These are phyloP conservation scores for Aphidoletes aphidimyza DNA, from an alignment of 2,888 invertebrate species.

Conservation along the genomic window DNA sequence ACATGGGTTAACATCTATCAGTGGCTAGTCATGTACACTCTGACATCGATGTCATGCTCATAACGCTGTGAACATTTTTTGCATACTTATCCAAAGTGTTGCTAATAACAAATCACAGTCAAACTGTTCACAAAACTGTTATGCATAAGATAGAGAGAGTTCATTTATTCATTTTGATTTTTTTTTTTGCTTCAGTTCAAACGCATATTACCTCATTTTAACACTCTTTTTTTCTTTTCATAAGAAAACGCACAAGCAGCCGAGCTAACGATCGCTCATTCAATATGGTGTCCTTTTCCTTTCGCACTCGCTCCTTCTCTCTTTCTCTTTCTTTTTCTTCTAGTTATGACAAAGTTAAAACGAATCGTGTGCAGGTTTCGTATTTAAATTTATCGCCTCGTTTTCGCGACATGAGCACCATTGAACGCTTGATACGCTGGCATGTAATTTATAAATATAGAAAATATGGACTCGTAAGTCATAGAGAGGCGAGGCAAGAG, in stretches of 20 bases:
- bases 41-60: background rate
- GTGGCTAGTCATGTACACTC: background rate
- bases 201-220: background rate
- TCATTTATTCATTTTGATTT: background rate
- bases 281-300: too few species aligned
- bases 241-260: too few species aligned
- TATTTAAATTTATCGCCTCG: conserved; percentile 23
- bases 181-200: background rate
- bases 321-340: background rate
- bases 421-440: background rate
- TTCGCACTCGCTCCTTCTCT: too few species aligned
- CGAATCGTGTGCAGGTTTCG: background rate
- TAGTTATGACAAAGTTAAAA: background rate
- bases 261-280: too few species aligned
- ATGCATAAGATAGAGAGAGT: too few species aligned
- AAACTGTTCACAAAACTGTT: background rate
- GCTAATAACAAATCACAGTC: background rate
- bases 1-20: conserved; percentile 4
- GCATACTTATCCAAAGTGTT: background rate
- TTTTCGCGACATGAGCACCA: background rate
- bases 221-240: too few species aligned
- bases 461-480: conserved; percentile 17
- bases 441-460: conserved; percentile 49
- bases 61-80: background rate
- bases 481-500: conserved; percentile 12